phyloP scores from a whole-genome alignment of 92 coral and sea anemone genomes.

The Umimayanthus kanabou region DNA sequence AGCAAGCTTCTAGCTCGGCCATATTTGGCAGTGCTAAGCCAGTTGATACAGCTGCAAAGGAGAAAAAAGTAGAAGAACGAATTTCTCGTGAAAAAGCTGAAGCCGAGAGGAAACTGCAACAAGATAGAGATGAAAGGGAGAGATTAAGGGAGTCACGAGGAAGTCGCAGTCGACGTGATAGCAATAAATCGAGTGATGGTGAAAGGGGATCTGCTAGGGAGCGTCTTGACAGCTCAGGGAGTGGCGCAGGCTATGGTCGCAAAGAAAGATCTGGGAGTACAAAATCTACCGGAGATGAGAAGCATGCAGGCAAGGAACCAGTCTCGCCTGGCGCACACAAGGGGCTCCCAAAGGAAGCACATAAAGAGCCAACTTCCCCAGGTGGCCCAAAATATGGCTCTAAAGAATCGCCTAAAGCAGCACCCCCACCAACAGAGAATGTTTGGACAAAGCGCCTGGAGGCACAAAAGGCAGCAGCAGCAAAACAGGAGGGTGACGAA shows the following conservation, averaged over 20 bases:
- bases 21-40: slow-evolving; percentile 99
- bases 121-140: slow-evolving; percentile 56
- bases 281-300: slow-evolving; percentile 68
- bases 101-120: slow-evolving; percentile 63
- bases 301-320: slow-evolving; percentile 47
- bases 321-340: slow-evolving; percentile 7
- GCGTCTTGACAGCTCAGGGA: slow-evolving; percentile 55
- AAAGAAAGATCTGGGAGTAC: slow-evolving; percentile 62
- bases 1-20: slow-evolving; percentile 64
- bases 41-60: slow-evolving; percentile 92
- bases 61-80: slow-evolving; percentile 92
- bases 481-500: slow-evolving; percentile 28
- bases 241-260: slow-evolving; percentile 41
- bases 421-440: slow-evolving; percentile 78
- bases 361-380: slow-evolving; percentile 39
- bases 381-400: slow-evolving; percentile 25
- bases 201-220: slow-evolving; percentile 54
- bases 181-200: slow-evolving; percentile 80
- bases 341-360: slow-evolving; percentile 27
- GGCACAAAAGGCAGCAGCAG: slow-evolving; percentile 67
- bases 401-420: slow-evolving; percentile 55
- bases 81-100: slow-evolving; percentile 82
- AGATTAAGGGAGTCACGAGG: slow-evolving; percentile 61
- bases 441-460: slow-evolving; percentile 83
- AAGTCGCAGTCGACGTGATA: slow-evolving; percentile 71